Conservation (phyloP, 2,113 vertebrate species). For the Peromyscus polionotus region DNA sequence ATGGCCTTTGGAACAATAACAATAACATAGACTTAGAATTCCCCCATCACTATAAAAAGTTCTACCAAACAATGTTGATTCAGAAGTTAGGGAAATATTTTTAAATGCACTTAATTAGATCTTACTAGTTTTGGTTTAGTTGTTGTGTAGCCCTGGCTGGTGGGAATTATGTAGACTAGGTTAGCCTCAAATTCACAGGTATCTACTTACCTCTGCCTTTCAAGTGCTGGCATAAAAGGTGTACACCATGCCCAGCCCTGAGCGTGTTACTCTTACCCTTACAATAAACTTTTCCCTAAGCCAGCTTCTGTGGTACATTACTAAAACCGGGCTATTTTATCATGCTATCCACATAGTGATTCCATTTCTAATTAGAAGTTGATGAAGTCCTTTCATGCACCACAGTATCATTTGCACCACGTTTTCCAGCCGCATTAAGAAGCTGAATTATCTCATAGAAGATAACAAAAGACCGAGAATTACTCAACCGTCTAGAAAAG, state of each 20-base stretch:
- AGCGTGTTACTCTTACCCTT: constrained; percentile 53
- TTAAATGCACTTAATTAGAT: background rate
- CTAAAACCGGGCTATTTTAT: constrained; percentile 68
- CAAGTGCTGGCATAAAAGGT: background rate
- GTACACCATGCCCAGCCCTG: background rate
- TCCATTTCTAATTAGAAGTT: constrained; percentile 84
- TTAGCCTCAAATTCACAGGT: background rate
- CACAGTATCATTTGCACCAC: constrained; percentile 76
- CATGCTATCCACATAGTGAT: constrained; percentile 71
- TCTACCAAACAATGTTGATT: background rate
- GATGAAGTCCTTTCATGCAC: constrained; percentile 87
- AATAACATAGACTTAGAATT: background rate
- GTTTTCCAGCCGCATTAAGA: constrained; percentile 83
- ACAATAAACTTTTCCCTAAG: constrained; percentile 57
- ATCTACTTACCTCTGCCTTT: background rate
- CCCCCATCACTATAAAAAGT: background rate
- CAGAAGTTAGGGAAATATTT: background rate
- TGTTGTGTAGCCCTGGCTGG: background rate
- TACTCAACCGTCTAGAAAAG: constrained; percentile 59
- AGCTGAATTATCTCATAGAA: constrained; percentile 80
- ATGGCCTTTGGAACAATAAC: too few species aligned
- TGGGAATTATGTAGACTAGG: background rate
- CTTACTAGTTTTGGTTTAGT: background rate
- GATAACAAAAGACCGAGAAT: constrained; percentile 79
- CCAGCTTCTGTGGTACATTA: constrained; percentile 53